These are phyloP conservation scores for Sepiola atlantica DNA, from an alignment of 2,888 invertebrate genomes.

Conservation along the genomic window DNA sequence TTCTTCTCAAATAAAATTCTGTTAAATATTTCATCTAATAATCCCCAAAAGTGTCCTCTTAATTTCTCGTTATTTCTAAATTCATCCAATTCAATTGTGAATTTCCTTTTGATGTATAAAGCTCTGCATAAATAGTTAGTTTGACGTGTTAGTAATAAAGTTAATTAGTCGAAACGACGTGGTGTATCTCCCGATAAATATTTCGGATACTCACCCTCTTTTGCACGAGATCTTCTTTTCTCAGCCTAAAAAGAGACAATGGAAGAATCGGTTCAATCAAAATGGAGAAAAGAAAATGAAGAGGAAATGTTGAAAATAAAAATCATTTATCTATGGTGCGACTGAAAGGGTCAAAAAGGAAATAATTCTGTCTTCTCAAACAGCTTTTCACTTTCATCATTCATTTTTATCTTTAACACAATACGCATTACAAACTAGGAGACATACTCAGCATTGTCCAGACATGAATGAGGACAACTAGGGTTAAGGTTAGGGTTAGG, in stretches of 20 bases:
- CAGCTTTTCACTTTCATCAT: no score
- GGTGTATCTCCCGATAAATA: not conserved
- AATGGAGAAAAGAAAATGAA: not conserved
- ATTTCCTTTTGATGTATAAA: not conserved
- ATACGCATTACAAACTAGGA: no score
- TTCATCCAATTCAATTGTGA: no score
- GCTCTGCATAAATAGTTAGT: not conserved
- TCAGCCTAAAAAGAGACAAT: slow-evolving; percentile 64
- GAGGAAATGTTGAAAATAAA: not conserved
- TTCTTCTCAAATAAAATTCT: no score
- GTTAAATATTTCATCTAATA: no score
- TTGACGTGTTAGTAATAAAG: not conserved
- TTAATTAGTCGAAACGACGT: not conserved
- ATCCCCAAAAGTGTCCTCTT: no score
- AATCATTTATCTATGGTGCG: not conserved
- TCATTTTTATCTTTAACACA: no score
- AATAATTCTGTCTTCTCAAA: no score
- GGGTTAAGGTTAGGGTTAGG: no score
- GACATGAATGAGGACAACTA: no score
- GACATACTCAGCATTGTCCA: no score
- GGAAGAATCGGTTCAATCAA: not conserved
- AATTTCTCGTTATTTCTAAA: no score
- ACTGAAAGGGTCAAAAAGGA: not conserved
- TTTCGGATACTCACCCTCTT: slow-evolving; percentile 71
- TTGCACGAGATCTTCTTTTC: slow-evolving; percentile 68